phyloP scores from a whole-genome alignment of 1,140 invertebrate species.

The Muscidifurax raptorellus region DNA sequence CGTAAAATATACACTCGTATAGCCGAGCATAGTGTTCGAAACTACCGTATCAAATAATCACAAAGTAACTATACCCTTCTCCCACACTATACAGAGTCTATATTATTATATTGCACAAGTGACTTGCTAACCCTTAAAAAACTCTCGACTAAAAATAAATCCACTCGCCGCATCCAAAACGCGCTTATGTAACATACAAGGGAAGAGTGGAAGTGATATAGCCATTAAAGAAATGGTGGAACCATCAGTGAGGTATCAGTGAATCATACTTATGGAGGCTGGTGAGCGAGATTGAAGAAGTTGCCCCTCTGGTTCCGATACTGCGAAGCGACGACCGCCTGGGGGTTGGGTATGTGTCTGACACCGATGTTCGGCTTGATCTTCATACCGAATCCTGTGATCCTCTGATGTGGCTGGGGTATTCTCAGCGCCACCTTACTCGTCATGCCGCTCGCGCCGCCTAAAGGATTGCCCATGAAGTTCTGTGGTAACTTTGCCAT shows the following conservation, averaged over 20 bases:
- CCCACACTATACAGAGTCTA: constrained; percentile 12
- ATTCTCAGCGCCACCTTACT: constrained; percentile 68
- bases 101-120: constrained; percentile 34
- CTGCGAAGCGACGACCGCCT: constrained; percentile 70
- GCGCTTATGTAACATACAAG: not conserved
- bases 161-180: not conserved
- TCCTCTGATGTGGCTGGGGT: constrained; percentile 69
- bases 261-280: constrained; percentile 56
- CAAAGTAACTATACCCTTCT: constrained; percentile 7
- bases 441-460: constrained; percentile 17
- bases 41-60: constrained; percentile 31
- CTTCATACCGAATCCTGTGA: constrained; percentile 69
- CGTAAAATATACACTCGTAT: constrained; percentile 23
- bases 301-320: constrained; percentile 69
- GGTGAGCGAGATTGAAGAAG: constrained; percentile 63
- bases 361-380: constrained; percentile 70
- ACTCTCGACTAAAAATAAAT: constrained; percentile 12
- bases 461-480: not conserved
- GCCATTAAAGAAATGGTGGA: not conserved
- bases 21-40: not conserved
- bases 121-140: not conserved
- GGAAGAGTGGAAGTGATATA: not conserved
- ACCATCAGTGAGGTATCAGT: not conserved
- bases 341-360: constrained; percentile 70
- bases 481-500: constrained; percentile 44